Percentiles rank a stretch among this genome's conserved stretches.
phyloP scores from a whole-genome alignment of 2,113 vertebrate genomes.

The Saguinus midas region DNA sequence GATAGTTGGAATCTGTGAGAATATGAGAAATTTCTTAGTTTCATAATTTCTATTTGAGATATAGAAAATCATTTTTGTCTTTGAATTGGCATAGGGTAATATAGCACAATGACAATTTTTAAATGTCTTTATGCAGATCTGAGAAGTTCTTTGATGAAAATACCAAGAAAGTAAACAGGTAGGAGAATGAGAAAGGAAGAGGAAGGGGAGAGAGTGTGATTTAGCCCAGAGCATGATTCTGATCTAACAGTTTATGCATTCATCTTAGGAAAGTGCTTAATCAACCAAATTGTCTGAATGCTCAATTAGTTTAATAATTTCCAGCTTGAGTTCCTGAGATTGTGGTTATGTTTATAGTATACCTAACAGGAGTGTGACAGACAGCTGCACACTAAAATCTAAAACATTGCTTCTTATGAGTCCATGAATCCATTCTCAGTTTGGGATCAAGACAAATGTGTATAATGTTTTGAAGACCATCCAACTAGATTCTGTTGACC shows the following conservation, averaged over 20 bases:
- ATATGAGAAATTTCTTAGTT: background rate
- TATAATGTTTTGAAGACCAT: background rate
- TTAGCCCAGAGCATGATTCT: background rate
- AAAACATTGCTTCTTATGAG: background rate
- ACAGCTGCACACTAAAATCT: background rate
- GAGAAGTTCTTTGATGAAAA: constrained; percentile 16
- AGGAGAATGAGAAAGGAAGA: background rate
- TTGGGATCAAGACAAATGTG: background rate
- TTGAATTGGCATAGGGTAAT: background rate
- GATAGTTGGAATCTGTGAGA: background rate
- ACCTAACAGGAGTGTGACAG: background rate
- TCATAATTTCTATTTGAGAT: background rate
- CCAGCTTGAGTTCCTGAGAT: background rate
- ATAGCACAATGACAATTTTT: background rate
- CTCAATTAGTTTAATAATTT: background rate
- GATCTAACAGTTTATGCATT: background rate
- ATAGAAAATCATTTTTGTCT: background rate
- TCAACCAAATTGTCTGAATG: background rate
- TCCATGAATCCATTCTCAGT: background rate
- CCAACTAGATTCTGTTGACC: background rate
- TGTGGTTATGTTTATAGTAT: background rate
- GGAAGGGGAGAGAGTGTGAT: background rate
- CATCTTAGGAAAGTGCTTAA: background rate
- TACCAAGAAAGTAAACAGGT: background rate
- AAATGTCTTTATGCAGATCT: background rate